Conservation (phyloP, 2,797 vertebrate genomes). For the Malurus splendens region DNA sequence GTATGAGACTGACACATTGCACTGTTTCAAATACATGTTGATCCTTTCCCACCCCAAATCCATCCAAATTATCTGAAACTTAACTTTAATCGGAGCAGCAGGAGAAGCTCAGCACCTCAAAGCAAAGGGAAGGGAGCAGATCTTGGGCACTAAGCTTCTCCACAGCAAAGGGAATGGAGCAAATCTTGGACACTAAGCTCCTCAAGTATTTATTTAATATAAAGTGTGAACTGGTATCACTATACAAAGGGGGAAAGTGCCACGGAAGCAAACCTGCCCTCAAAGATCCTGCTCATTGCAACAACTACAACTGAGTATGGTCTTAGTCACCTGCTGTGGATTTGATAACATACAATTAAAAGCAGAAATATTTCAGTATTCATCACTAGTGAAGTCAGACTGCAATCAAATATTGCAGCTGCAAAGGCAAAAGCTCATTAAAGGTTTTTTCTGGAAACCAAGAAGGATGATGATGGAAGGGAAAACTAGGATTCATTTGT, state of each 20-base stretch:
- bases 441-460: conserved; percentile 43
- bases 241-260: background rate
- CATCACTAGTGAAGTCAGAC: conserved; percentile 6
- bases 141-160: background rate
- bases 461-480: conserved; percentile 31
- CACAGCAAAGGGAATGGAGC: background rate
- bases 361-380: conserved; percentile 5
- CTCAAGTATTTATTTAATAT: background rate
- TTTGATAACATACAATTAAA: background rate
- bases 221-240: background rate
- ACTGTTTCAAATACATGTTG: background rate
- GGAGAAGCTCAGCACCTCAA: background rate
- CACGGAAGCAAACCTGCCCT: background rate
- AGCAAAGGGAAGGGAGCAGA: background rate
- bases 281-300: background rate
- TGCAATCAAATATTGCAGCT: conserved; percentile 50
- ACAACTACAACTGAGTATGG: background rate
- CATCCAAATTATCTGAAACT: background rate
- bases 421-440: conserved; percentile 34
- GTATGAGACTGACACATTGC: background rate
- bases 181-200: background rate
- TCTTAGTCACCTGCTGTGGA: background rate
- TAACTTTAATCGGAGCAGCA: background rate
- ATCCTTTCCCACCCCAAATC: background rate
- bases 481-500: conserved; percentile 38